Conservation (phyloP, 2,888 invertebrate genomes). For the Caenorhabditis afra region DNA sequence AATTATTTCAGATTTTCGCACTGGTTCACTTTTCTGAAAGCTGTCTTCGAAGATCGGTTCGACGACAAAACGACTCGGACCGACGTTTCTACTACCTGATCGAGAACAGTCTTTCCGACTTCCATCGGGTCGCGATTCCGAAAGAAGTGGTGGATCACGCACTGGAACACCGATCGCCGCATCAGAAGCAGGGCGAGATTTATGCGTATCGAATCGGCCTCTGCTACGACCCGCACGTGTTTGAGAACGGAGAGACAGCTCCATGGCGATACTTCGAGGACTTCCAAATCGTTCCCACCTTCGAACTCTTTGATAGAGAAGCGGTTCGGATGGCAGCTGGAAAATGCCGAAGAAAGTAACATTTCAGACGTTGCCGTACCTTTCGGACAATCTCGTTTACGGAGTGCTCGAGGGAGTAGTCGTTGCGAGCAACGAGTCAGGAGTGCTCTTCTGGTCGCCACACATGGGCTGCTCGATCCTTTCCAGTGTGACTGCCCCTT, state of each 20-base stretch:
- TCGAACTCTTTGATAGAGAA: slow-evolving; percentile 35
- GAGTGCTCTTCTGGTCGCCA: slow-evolving; percentile 22
- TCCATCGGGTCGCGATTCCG: slow-evolving; percentile 17
- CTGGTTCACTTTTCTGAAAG: slow-evolving; percentile 2
- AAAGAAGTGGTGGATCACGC: slow-evolving; percentile 5
- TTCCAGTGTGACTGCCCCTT: slow-evolving; percentile 5
- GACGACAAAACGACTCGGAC: neutral
- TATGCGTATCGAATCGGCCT: slow-evolving; percentile 29
- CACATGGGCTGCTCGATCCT: slow-evolving; percentile 31
- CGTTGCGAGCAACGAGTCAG: slow-evolving; percentile 9
- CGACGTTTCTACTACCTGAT: slow-evolving; percentile 9
- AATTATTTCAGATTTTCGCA: slow-evolving; percentile 30
- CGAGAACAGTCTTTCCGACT: slow-evolving; percentile 28
- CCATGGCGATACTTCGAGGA: slow-evolving; percentile 22
- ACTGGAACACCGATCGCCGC: neutral
- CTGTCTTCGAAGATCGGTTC: neutral
- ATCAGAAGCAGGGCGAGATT: slow-evolving; percentile 8
- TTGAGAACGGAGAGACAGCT: slow-evolving; percentile 6
- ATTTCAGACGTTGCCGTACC: slow-evolving; percentile 31
- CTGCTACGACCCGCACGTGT: slow-evolving; percentile 11
- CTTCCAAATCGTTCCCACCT: slow-evolving; percentile 17
- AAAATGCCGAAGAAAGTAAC: neutral
- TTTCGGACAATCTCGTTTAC: slow-evolving; percentile 31
- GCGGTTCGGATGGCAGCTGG: neutral
- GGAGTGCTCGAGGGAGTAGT: slow-evolving; percentile 42